Evolutionary conservation across 2,797 vertebrate species (phyloP).

Genomic region (Parauchenoglanis ngamensis): DNA sequence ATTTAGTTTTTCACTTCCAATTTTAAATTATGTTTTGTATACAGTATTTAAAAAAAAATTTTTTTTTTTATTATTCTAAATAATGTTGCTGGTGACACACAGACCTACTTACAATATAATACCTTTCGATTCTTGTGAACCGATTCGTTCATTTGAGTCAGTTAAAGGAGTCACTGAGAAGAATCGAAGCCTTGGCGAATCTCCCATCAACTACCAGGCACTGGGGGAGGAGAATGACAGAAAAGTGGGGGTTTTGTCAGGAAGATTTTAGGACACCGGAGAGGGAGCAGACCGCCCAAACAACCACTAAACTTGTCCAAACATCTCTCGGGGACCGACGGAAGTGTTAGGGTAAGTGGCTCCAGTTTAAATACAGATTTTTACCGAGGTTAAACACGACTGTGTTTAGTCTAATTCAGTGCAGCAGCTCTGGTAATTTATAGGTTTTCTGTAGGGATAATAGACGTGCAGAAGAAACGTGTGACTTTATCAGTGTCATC

Average conservation of each 20-base stretch:
- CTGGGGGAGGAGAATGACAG: conserved; percentile 38
- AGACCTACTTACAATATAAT: not conserved
- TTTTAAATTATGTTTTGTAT: no score
- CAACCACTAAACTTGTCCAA: conserved; percentile 9
- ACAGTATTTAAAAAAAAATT: no score
- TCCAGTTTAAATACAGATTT: not conserved
- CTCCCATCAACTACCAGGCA: not conserved
- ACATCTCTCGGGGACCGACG: not conserved
- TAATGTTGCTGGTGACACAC: no score
- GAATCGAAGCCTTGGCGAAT: conserved; percentile 7
- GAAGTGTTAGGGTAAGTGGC: conserved; percentile 1
- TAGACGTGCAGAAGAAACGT: not conserved
- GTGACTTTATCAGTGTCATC: no score
- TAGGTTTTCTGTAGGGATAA: not conserved
- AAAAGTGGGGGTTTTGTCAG: not conserved
- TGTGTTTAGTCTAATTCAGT: not conserved
- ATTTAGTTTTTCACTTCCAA: no score
- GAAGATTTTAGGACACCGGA: not conserved
- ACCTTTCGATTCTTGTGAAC: not conserved
- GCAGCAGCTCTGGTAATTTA: not conserved
- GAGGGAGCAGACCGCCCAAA: not conserved
- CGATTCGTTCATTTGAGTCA: not conserved
- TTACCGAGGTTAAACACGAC: no score
- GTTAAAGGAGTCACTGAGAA: not conserved
- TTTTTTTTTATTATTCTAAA: not conserved